These are phyloP conservation scores for Halictus rubicundus DNA, from an alignment of 1,140 invertebrate genomes.

Conservation along the genomic window DNA sequence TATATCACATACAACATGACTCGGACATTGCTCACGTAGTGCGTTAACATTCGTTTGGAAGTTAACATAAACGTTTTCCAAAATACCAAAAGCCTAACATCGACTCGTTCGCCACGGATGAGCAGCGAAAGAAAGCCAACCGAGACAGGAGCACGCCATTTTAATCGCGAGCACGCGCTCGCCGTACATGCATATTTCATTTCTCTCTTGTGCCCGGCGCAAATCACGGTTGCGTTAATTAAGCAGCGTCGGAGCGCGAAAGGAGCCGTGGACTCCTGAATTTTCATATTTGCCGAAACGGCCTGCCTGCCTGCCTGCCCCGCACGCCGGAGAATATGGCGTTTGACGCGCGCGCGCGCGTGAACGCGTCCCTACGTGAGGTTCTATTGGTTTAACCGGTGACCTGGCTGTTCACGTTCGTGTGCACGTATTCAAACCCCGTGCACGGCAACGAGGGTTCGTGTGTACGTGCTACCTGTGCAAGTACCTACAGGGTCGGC, in stretches of 20 bases:
- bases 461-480: background rate
- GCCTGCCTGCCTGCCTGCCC: too few species aligned
- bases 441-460: background rate
- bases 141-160: background rate
- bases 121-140: background rate
- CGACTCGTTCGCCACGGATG: too few species aligned
- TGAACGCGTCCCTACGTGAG: too few species aligned
- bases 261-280: background rate
- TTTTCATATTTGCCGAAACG: slow-evolving; percentile 22
- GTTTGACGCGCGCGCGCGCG: background rate
- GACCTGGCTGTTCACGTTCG: background rate
- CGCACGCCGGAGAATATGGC: background rate
- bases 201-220: too few species aligned
- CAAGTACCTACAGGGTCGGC: background rate
- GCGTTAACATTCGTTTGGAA: too few species aligned
- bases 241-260: slow-evolving; percentile 21
- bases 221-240: slow-evolving; percentile 33
- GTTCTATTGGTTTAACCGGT: background rate
- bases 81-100: too few species aligned
- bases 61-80: too few species aligned
- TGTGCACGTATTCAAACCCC: background rate
- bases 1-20: too few species aligned
- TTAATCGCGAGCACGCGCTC: background rate
- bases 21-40: too few species aligned
- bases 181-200: slow-evolving; percentile 16